phyloP scores from a whole-genome alignment of 2,888 invertebrate genomes.

The Chouioia cunea region DNA sequence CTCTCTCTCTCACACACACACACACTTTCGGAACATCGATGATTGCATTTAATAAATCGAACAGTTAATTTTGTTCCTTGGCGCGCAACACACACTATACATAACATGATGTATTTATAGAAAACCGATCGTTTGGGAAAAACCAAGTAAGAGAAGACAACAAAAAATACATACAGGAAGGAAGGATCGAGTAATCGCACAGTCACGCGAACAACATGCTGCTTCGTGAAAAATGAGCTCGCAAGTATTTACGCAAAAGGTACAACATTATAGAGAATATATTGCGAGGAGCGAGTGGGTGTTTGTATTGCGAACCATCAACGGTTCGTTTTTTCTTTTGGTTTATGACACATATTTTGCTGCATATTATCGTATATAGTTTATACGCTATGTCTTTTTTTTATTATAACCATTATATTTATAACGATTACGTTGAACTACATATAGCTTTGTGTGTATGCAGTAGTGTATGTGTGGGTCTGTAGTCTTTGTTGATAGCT shows the following conservation, averaged over 20 bases:
- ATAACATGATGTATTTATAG: too few relatives aligned
- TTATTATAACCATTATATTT: constrained; percentile 36
- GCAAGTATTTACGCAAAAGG: background rate
- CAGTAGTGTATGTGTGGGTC: too few relatives aligned
- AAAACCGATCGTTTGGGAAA: too few relatives aligned
- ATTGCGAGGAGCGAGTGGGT: background rate
- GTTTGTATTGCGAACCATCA: background rate
- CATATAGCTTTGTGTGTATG: constrained; percentile 30
- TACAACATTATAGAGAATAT: background rate
- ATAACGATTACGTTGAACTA: constrained; percentile 44
- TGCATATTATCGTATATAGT: constrained; percentile 37
- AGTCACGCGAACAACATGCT: too few relatives aligned
- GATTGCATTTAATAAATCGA: too few relatives aligned
- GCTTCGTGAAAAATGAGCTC: background rate
- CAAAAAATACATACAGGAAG: too few relatives aligned
- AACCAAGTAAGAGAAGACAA: too few relatives aligned
- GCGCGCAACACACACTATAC: too few relatives aligned
- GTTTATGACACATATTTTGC: constrained; percentile 38
- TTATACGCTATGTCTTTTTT: constrained; percentile 39
- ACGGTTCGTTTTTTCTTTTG: constrained; percentile 9
- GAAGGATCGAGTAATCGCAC: too few relatives aligned
- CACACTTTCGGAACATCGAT: too few relatives aligned
- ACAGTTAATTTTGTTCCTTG: too few relatives aligned
- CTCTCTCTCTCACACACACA: too few relatives aligned
- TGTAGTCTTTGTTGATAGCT: constrained; percentile 2